A percentile compares a stretch with the other conserved stretches of the same genome.
phyloP scores from a whole-genome alignment of 2,888 invertebrate species.

The Drosophila kuntzei region DNA sequence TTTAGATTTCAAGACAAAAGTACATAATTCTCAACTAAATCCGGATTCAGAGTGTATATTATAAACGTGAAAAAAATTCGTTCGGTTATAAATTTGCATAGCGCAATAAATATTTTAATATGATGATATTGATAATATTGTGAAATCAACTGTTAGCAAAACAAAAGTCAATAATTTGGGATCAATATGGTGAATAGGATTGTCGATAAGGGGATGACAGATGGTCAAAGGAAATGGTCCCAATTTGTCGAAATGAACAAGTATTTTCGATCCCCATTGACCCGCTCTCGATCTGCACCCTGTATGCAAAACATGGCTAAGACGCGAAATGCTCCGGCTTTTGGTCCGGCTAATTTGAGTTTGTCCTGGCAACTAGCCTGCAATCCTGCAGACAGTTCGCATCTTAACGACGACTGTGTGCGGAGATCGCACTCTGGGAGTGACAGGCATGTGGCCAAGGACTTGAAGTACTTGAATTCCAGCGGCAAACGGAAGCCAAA shows the following conservation, averaged over 20 bases:
- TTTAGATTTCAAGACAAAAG: background rate
- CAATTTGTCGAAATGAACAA: constrained; percentile 39
- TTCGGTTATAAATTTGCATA: background rate
- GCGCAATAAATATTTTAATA: background rate
- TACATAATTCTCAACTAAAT: background rate
- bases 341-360: constrained; percentile 11
- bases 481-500: background rate
- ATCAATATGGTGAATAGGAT: background rate
- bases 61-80: background rate
- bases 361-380: constrained; percentile 44
- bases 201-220: background rate
- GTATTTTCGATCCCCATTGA: constrained; percentile 6
- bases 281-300: constrained; percentile 21
- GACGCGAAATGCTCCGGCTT: background rate
- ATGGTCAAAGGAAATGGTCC: constrained; percentile 18
- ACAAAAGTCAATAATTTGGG: background rate
- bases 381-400: constrained; percentile 9
- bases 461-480: background rate
- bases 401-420: background rate
- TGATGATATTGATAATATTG: background rate
- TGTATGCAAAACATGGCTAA: background rate
- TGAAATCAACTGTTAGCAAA: constrained; percentile 7
- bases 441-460: background rate
- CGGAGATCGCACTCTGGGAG: background rate
- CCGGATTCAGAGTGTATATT: background rate